phyloP scores from a whole-genome alignment of 2,113 vertebrate genomes.

The Aldabrachelys gigantea region DNA sequence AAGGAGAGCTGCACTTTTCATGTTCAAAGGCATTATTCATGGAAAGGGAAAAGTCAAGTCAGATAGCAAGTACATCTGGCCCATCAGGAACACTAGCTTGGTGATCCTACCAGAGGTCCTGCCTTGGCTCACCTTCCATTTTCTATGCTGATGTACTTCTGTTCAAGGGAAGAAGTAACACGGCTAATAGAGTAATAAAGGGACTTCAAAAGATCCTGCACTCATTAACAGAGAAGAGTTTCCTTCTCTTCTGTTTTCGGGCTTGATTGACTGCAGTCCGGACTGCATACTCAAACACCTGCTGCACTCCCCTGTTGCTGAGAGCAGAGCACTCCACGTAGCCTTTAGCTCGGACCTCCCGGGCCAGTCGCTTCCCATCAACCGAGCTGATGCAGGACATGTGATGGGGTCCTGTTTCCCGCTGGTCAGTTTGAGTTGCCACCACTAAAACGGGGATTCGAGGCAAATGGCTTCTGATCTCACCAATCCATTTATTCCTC shows the following conservation, averaged over 20 bases:
- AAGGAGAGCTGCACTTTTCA: not conserved
- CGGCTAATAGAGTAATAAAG: rapidly evolving
- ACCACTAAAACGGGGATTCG: slow-evolving; percentile 90
- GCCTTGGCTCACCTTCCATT: not conserved
- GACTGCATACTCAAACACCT: slow-evolving; percentile 96
- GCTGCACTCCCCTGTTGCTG: slow-evolving; percentile 91
- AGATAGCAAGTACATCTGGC: not conserved
- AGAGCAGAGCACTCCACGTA: slow-evolving; percentile 96
- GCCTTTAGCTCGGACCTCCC: slow-evolving; percentile 89
- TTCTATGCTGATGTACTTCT: not conserved
- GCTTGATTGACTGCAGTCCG: slow-evolving; percentile 88
- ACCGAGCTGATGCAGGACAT: slow-evolving; percentile 82
- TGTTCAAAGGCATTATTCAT: not conserved
- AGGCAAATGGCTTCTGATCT: slow-evolving; percentile 89
- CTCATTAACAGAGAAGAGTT: slow-evolving; percentile 87
- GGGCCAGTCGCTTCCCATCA: slow-evolving; percentile 89
- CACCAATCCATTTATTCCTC: slow-evolving; percentile 89
- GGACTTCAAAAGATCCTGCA: slow-evolving; percentile 89
- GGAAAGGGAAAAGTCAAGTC: not conserved
- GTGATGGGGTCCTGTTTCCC: slow-evolving; percentile 84
- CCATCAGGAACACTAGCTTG: not conserved
- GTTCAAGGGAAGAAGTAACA: not conserved
- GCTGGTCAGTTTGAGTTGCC: slow-evolving; percentile 94
- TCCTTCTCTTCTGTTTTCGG: slow-evolving; percentile 82
- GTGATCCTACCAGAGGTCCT: not conserved